Evolutionary conservation across 2,113 vertebrate genomes (phyloP).

Genomic region (Struthio camelus): DNA sequence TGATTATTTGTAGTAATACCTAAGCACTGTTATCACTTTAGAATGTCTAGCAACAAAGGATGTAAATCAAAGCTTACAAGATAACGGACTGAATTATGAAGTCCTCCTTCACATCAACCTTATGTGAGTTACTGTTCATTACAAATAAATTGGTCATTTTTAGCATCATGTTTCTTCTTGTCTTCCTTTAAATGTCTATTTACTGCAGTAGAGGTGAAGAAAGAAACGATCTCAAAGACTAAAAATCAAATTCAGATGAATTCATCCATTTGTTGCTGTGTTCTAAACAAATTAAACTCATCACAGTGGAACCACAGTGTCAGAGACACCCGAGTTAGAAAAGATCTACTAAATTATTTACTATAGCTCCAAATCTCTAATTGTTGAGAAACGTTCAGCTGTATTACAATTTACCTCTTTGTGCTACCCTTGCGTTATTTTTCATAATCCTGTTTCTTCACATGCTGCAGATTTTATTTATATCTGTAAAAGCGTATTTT

Average conservation of each 20-base stretch:
- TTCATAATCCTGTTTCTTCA: background rate
- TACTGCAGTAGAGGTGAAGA: background rate
- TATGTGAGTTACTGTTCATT: background rate
- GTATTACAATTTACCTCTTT: background rate
- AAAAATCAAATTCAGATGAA: background rate
- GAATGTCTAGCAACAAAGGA: background rate
- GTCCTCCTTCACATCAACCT: background rate
- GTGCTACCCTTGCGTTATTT: background rate
- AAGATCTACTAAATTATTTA: background rate
- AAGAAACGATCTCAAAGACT: background rate
- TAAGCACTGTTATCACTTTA: background rate
- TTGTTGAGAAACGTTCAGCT: background rate
- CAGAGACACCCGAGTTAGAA: background rate
- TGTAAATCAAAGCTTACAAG: background rate
- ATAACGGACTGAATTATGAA: background rate
- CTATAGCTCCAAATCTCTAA: background rate
- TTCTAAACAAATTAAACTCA: background rate
- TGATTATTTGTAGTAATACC: background rate
- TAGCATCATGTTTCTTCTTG: background rate
- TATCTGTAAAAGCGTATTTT: background rate
- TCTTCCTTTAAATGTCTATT: background rate
- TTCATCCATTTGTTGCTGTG: background rate
- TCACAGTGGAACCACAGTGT: background rate
- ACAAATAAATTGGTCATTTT: background rate
- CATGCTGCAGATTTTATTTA: background rate